phyloP scores from a whole-genome alignment of 2,113 vertebrate species.

The Pavo muticus region DNA sequence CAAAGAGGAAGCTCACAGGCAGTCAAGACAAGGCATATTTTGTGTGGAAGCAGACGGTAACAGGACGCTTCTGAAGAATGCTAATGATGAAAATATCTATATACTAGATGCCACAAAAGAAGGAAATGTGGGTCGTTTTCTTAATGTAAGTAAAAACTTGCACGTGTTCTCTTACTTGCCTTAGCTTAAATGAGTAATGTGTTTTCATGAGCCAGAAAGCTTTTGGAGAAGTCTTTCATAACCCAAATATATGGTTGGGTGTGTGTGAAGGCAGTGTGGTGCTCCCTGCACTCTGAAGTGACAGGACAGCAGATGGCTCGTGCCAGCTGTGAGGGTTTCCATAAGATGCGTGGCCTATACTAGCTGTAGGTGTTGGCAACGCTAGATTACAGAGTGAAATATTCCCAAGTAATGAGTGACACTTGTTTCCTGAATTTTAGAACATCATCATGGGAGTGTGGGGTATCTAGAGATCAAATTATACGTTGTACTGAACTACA shows the following conservation, averaged over 20 bases:
- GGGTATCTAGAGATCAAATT: neutral
- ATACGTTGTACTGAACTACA: neutral
- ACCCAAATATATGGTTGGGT: neutral
- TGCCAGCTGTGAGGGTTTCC: fast-evolving
- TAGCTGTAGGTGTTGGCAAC: neutral
- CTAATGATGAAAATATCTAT: conserved; percentile 63
- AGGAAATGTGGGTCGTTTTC: conserved; percentile 94
- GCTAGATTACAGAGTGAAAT: neutral
- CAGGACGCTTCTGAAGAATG: neutral
- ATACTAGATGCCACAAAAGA: conserved; percentile 90
- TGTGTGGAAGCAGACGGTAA: conserved; percentile 19
- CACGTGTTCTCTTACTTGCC: neutral
- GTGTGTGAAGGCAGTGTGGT: neutral
- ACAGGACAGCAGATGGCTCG: neutral
- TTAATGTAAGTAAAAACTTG: conserved; percentile 85
- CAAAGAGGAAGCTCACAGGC: neutral
- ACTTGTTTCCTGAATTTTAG: neutral
- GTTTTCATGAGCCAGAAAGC: neutral
- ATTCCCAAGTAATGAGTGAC: neutral
- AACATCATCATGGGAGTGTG: neutral
- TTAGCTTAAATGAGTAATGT: neutral
- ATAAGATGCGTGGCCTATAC: fast-evolving
- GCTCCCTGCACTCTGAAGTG: neutral
- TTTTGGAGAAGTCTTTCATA: neutral
- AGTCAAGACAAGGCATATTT: neutral